Percentiles rank a stretch among this genome's conserved stretches.
Evolutionary conservation across 2,113 vertebrate genomes (phyloP).

Genomic region (Hiodon tergisus): DNA sequence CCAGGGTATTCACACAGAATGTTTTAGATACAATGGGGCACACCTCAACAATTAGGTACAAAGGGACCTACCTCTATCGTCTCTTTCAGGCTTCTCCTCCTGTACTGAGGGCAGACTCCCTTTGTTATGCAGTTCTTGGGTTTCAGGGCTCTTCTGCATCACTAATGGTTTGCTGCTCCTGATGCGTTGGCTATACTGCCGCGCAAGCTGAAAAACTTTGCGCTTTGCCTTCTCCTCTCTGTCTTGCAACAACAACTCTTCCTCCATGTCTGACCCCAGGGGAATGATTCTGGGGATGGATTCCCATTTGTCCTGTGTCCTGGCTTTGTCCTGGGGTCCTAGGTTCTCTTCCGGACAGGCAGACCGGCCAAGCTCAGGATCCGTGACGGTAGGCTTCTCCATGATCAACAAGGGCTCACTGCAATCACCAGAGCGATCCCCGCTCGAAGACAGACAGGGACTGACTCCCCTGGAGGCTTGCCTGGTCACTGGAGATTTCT

Average conservation of each 20-base stretch:
- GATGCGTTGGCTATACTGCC: conserved; percentile 82
- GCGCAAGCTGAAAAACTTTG: conserved; percentile 80
- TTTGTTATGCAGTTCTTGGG: conserved; percentile 17
- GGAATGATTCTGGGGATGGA: conserved; percentile 45
- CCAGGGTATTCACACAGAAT: background rate
- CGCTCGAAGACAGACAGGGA: conserved; percentile 22
- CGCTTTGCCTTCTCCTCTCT: conserved; percentile 46
- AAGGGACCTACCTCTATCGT: conserved; percentile 38
- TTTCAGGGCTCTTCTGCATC: conserved; percentile 15
- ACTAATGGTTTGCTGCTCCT: conserved; percentile 51
- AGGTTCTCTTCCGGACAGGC: conserved; percentile 36
- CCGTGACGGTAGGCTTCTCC: conserved; percentile 58
- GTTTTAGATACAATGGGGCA: background rate
- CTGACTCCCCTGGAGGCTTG: background rate
- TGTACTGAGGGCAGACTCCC: conserved; percentile 36
- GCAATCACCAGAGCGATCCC: conserved; percentile 21
- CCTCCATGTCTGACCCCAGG: conserved; percentile 47
- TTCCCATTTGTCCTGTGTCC: conserved; percentile 14
- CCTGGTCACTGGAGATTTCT: conserved; percentile 35
- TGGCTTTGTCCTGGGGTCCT: conserved; percentile 35
- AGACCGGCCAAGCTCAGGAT: conserved; percentile 41
- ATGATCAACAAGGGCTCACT: conserved; percentile 52
- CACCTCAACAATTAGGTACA: background rate
- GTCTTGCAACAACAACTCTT: conserved; percentile 29
- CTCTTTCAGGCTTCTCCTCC: conserved; percentile 49